phyloP scores from a whole-genome alignment of 2,888 invertebrate species.

The Melanostoma mellinum region DNA sequence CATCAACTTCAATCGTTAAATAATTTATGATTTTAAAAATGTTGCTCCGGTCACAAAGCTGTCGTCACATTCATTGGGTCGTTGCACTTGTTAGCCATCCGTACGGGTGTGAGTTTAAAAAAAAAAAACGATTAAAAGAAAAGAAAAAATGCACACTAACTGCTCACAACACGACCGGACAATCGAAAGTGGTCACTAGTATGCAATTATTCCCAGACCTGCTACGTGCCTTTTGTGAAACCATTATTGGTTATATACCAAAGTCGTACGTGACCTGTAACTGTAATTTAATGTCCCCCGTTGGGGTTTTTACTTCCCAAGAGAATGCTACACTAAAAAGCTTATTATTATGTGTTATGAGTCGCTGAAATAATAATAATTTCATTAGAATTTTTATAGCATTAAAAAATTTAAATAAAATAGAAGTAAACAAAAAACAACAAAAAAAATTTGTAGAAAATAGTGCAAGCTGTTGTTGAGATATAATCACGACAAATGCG shows the following conservation, averaged over 20 bases:
- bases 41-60: conserved; percentile 30
- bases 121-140: conserved; percentile 28
- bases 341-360: conserved; percentile 36
- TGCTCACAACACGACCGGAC: conserved; percentile 32
- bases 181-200: conserved; percentile 55
- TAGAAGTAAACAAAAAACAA: too few relatives aligned
- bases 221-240: conserved; percentile 38
- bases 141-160: conserved; percentile 24
- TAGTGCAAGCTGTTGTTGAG: too few relatives aligned
- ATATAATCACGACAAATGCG: too few relatives aligned
- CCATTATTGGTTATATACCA: conserved; percentile 35
- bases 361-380: conserved; percentile 6
- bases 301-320: conserved; percentile 21
- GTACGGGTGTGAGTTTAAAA: conserved; percentile 2
- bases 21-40: conserved; percentile 42
- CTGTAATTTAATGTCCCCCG: conserved; percentile 31
- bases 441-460: too few relatives aligned
- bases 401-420: background rate
- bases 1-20: conserved; percentile 39
- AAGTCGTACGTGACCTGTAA: conserved; percentile 47
- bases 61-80: conserved; percentile 40
- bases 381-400: background rate
- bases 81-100: conserved; percentile 42
- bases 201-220: conserved; percentile 29
- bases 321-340: conserved; percentile 34